Conservation (phyloP, 2,888 invertebrate genomes). For the Argyresthia goedartella region DNA sequence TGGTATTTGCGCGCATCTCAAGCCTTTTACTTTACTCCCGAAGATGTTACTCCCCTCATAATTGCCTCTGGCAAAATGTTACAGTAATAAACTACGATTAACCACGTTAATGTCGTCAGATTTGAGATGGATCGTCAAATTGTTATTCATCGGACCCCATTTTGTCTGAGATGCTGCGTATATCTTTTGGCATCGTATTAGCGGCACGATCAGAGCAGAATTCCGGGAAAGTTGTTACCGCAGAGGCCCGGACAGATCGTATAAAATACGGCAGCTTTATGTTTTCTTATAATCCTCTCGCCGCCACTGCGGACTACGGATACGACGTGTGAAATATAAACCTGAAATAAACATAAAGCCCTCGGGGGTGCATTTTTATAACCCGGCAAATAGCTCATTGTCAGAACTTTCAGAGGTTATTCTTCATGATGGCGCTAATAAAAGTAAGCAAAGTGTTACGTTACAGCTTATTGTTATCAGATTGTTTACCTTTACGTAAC, state of each 20-base stretch:
- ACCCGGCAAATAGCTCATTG: constrained; percentile 50
- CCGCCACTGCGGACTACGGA: constrained; percentile 20
- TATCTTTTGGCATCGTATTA: constrained; percentile 9
- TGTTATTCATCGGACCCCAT: too few species aligned
- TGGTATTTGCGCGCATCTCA: too few species aligned
- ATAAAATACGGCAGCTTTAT: constrained; percentile 27
- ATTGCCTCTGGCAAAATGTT: too few species aligned
- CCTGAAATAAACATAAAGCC: constrained; percentile 44
- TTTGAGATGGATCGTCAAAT: too few species aligned
- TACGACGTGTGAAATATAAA: constrained; percentile 48
- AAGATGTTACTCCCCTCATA: too few species aligned
- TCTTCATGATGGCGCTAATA: constrained; percentile 35
- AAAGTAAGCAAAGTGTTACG: constrained; percentile 29
- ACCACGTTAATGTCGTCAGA: too few species aligned
- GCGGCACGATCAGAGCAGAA: constrained; percentile 10
- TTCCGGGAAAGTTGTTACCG: constrained; percentile 11
- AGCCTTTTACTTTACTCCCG: too few species aligned
- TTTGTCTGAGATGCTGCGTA: neutral
- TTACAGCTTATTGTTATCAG: constrained; percentile 31
- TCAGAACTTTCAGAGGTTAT: constrained; percentile 27
- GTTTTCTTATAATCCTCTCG: constrained; percentile 37
- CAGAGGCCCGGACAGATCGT: constrained; percentile 11
- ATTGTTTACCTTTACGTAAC: constrained; percentile 9
- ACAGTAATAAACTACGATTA: too few species aligned
- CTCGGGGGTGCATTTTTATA: constrained; percentile 38